Evolutionary conservation across 2,888 invertebrate species (phyloP), one percentile per base, ranked within the genome.

Genomic region (Muschampia plurimacula): DNA sequence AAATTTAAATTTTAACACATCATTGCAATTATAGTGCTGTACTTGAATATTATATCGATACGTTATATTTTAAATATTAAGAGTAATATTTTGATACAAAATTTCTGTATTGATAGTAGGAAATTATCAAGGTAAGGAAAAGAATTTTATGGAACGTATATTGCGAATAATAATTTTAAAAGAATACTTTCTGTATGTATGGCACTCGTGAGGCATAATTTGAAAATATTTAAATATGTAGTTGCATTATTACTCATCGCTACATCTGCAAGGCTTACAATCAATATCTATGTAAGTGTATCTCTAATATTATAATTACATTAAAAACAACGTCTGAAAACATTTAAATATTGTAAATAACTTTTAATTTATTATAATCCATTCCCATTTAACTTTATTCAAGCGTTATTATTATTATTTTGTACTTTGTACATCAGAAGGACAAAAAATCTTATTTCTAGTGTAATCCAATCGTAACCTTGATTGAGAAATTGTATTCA

Each of bases 351-450:
- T 71, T 66, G 71, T 71, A 71, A 71, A 71, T 71, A 71, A 60
- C 60, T 36, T 71, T 71, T 60, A n/a, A 49, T 49, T 39, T 36
- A 67, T 52, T 22, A 55, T 49, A 66, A 49, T 59, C 66, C 66
- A 49, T 49, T 70, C 59, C 32, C 13, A 55, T 36, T 44, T 60
- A 28, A 39, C 15, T 52, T 69, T 66, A 60, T 36, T 32, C 59
- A 66, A 71, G 59, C 71, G 32, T 66, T 60, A 71, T 49, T 57
- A 66, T 49, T 57, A 66, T 69, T 64, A 70, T 71, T 70, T 71
- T 71, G 71, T 71, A 71, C 71, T 71, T 71, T 71, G 71, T 71
- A 71, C 71, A 71, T 49, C 59, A 71, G 22, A 66, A 71, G 71
- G 71, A 71, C 71, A 66, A 70, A 32, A 66, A 71, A 49, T 66